Conservation (phyloP, 2,113 vertebrate species). For the Laticauda laticaudata region DNA sequence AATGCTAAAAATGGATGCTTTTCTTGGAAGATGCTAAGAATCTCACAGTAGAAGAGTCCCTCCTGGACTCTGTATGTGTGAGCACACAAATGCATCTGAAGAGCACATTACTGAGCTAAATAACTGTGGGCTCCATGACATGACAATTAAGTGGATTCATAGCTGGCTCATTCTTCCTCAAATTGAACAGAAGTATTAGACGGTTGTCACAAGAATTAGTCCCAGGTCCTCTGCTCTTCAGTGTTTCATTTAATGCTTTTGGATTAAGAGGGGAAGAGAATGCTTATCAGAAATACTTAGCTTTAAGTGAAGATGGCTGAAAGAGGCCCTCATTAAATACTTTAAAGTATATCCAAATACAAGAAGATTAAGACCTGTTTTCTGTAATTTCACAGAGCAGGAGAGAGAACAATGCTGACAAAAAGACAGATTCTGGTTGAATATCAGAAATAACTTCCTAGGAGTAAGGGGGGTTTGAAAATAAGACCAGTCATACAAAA, state of each 20-base stretch:
- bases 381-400: not conserved
- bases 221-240: not conserved
- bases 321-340: not conserved
- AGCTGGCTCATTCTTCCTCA: not conserved
- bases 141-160: not conserved
- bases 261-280: not conserved
- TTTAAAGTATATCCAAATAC: not conserved
- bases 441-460: not conserved
- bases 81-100: not conserved
- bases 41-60: not conserved
- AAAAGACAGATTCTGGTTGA: not conserved
- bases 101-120: not conserved
- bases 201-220: not conserved
- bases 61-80: not conserved
- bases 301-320: not conserved
- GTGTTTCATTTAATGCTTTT: not conserved
- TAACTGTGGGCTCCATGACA: not conserved
- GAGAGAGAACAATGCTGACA: not conserved
- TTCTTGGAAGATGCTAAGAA: not conserved
- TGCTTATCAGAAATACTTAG: not conserved
- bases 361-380: not conserved
- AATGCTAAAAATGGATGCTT: not conserved
- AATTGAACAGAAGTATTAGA: not conserved
- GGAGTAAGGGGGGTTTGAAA: not conserved
- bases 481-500: not conserved